Base-by-base conservation (phyloP, 1,140 invertebrate genomes). In the Physella acuta region DNA sequence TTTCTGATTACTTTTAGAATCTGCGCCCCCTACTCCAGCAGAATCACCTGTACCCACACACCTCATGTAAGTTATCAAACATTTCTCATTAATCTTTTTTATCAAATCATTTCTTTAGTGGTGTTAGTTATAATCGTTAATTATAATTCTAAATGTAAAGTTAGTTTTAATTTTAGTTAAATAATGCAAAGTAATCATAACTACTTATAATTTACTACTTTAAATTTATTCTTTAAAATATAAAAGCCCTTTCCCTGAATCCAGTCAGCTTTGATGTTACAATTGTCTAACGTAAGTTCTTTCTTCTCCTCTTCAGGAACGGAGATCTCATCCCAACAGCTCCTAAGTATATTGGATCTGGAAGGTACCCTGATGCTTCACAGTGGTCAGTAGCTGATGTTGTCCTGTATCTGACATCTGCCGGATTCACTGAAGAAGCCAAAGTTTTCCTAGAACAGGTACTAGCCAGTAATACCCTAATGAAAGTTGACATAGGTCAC, bases 361-460 rank as follows among this genome's bases (percentile, higher is more conserved):
- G 60, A 17, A 52, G 39, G 17, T 79, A 81, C 37, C 92, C 92
- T 26, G 91, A 93, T 85, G 91, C 92, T 16, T 88, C 89, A 0
- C 87, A 90, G 77, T 95, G 93, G 93, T 90, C 89, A 3, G 88
- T 89, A 11, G 89, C 92, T 71, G 91, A 95, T 82, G 93, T 95
- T 0, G 92, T 90, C 79, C 86, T 90, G 26, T 94, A 93, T 85
- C 92, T 94, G 79, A 86, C 86, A 8, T 87, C 90, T 71, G 88
- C 91, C 74, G 92, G 92, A 53, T 86, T 88, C 71, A 89, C 89
- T 0, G 90, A 92, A 75, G 89, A 91, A 78, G 91, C 92, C 20
- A 87, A 89, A 68, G 88, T 91, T 34, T 93, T 95, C 76, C 89
- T 88, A 78, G 90, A 93, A 74, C 92, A 94, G 87, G 92, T 68